Base-by-base conservation (phyloP, 2,888 invertebrate species). In the Terebella lapidaria region DNA sequence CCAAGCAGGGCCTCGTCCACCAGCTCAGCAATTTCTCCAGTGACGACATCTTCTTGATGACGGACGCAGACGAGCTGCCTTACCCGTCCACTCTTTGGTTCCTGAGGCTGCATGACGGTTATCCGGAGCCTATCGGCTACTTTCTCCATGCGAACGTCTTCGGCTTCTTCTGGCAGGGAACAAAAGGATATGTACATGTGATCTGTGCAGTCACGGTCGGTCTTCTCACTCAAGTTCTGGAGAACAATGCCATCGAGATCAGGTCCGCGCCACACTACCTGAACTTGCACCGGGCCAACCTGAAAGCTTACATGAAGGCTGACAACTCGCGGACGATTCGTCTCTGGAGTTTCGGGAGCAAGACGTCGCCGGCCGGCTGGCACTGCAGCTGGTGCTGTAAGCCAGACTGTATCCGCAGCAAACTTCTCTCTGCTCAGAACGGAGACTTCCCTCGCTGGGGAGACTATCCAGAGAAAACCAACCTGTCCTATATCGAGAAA, bases 51-150 rank as follows among this genome's bases (percentile, higher is more conserved):
- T 79, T 88, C 59, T 82, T 84, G 46, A 65, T 70, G 24, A 84
- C 84, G 54, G 83, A 85, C 65, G 79, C 83, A 22, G 85, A 85
- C 71, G 86, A 87, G 67, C 83, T 88, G 60, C 84, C 87, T 20
- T 85, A 86, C 61, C 81, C 83, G 28, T 81, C 84, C 60, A 85
- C 87, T n/a, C 72, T 88, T 25, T 83, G 85, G 72, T 88, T 86
- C 79, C 81, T 88, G 45, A 88, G 87, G 77, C 83, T 86, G 59
- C 88, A 88, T 74, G 84, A 87, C 65, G 84, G 85, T 54, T 86
- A 85, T 83, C 85, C 86, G 1, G 84, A 86, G 71, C 86, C 86
- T 1, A n/a, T 35, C n/a, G 42, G 42, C 42, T n/a, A 35, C 42
- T 35, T 15, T 35, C n/a, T 35, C 10, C 10, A 10, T 15, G 42